phyloP scores from a whole-genome alignment of 2,888 invertebrate species.

The Argynnis bischoffii region DNA sequence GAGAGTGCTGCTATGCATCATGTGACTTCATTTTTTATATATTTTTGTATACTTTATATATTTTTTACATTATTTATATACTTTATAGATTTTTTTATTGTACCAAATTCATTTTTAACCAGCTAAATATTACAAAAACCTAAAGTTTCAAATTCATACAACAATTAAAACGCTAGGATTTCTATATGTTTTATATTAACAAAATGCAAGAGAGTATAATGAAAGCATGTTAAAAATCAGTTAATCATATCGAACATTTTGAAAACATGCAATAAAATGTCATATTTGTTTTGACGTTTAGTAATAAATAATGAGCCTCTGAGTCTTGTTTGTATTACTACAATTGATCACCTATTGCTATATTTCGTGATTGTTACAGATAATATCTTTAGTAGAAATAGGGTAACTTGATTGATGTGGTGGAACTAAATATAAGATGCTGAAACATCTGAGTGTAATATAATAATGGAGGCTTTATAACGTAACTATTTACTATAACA shows the following conservation, averaged over 20 bases:
- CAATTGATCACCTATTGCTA: conserved; percentile 34
- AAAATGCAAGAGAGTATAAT: neutral
- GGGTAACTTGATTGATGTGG: conserved; percentile 40
- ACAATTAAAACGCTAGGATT: too few species aligned
- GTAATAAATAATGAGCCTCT: conserved; percentile 10
- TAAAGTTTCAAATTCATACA: too few species aligned
- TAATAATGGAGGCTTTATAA: conserved; percentile 5
- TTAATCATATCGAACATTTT: neutral
- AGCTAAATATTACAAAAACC: too few species aligned
- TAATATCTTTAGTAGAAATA: conserved; percentile 29
- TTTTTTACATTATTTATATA: too few species aligned
- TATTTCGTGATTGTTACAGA: conserved; percentile 33
- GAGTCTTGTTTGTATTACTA: conserved; percentile 5
- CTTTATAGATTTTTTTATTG: too few species aligned
- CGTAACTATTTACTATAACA: neutral
- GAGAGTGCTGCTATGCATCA: too few species aligned
- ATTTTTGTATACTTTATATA: too few species aligned
- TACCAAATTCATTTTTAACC: too few species aligned
- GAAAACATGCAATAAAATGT: conserved; percentile 3
- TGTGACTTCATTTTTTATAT: too few species aligned
- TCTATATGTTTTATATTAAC: neutral
- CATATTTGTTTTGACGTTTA: neutral
- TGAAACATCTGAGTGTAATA: conserved; percentile 20
- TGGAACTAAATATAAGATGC: conserved; percentile 31
- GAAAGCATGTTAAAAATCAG: neutral